These are phyloP conservation scores for Trichogramma evanescens DNA, from an alignment of 2,888 invertebrate species.

Conservation along the genomic window DNA sequence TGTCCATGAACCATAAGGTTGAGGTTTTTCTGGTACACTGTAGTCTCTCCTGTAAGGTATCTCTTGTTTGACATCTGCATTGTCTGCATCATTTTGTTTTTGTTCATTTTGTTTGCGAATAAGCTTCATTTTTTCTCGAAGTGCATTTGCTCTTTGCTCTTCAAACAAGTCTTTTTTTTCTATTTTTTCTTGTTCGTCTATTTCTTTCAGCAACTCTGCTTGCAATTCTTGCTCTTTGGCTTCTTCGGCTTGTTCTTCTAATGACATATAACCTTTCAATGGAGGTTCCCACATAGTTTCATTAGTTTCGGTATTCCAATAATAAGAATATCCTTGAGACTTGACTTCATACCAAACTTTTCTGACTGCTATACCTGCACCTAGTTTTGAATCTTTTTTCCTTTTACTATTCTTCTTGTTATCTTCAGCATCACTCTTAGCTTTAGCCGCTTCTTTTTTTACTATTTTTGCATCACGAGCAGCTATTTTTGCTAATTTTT, in stretches of 20 bases:
- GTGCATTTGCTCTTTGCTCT: constrained; percentile 38
- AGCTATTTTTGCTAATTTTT: constrained; percentile 16
- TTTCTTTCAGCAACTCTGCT: constrained; percentile 46
- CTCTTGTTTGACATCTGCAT: constrained; percentile 41
- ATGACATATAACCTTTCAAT: constrained; percentile 61
- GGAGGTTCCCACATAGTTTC: constrained; percentile 74
- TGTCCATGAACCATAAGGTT: constrained; percentile 74
- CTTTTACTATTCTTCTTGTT: constrained; percentile 31
- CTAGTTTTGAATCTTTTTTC: constrained; percentile 30
- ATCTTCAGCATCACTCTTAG: constrained; percentile 15
- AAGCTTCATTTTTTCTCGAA: constrained; percentile 36
- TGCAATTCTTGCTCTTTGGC: constrained; percentile 50
- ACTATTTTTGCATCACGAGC: constrained; percentile 5
- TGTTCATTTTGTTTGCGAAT: constrained; percentile 49
- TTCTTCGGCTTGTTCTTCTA: constrained; percentile 58
- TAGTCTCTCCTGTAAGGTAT: constrained; percentile 48
- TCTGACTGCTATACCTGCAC: constrained; percentile 25
- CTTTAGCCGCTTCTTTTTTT: constrained; percentile 29
- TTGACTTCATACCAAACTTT: constrained; percentile 74
- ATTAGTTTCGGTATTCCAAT: constrained; percentile 79
- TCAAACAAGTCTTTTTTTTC: constrained; percentile 45
- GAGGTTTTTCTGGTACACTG: constrained; percentile 57
- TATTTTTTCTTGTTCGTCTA: constrained; percentile 48
- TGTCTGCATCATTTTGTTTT: constrained; percentile 36
- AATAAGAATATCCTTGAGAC: constrained; percentile 70